Percentiles rank a stretch among this genome's conserved stretches.
phyloP scores from a whole-genome alignment of 2,797 vertebrate genomes.

The Meda fulgida region DNA sequence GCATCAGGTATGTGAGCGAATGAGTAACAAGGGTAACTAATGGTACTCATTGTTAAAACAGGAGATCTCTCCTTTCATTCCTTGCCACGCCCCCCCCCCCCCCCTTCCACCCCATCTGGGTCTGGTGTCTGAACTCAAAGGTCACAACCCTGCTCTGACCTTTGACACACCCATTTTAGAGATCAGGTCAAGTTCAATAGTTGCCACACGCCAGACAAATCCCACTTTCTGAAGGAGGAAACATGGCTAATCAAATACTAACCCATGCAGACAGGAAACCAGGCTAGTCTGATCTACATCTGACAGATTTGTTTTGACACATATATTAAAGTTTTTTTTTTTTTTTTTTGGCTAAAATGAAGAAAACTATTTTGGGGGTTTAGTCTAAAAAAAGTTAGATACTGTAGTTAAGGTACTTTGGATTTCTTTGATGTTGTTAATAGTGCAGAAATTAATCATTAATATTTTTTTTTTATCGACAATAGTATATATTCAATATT shows the following conservation, averaged over 20 bases:
- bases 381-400: background rate
- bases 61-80: conserved; percentile 15
- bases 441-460: background rate
- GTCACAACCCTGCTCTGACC: conserved; percentile 52
- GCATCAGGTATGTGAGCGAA: background rate
- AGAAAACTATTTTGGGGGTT: background rate
- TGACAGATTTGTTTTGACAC: background rate
- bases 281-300: background rate
- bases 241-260: conserved; percentile 46
- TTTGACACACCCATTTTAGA: conserved; percentile 49
- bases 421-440: background rate
- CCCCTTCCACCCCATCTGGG: background rate
- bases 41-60: background rate
- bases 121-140: conserved; percentile 47
- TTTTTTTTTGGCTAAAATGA: background rate
- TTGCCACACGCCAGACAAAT: conserved; percentile 56
- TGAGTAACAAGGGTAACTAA: conserved; percentile 2
- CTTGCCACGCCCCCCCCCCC: background rate
- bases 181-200: conserved; percentile 58
- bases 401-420: background rate
- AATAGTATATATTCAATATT: background rate
- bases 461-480: background rate
- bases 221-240: conserved; percentile 12
- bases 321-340: no score
- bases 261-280: conserved; percentile 35